A percentile compares a stretch with the other conserved stretches of the same genome.
Conservation (phyloP, 2,888 invertebrate species). For the Drosophila melanocephala region DNA sequence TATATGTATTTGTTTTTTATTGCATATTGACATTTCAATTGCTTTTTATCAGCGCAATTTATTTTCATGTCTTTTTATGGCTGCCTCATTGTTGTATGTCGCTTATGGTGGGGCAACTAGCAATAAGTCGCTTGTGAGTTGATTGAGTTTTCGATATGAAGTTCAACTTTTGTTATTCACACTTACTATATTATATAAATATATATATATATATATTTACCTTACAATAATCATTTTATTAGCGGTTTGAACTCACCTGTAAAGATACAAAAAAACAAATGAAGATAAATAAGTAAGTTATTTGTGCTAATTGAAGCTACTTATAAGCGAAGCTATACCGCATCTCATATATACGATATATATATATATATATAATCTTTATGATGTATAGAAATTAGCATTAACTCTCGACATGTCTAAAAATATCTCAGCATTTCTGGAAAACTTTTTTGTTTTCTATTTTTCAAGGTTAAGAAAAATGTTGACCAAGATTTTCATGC, state of each 20-base stretch:
- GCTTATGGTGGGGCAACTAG: constrained; percentile 9
- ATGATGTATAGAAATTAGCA: constrained; percentile 52
- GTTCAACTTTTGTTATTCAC: neutral
- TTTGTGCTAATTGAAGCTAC: constrained; percentile 14
- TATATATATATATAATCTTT: constrained; percentile 5
- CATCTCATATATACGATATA: neutral
- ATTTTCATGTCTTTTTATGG: constrained; percentile 47
- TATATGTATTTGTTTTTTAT: constrained; percentile 30
- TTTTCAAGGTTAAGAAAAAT: constrained; percentile 45
- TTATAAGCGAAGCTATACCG: constrained; percentile 6
- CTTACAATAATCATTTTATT: neutral
- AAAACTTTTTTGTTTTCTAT: constrained; percentile 11
- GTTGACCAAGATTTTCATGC: constrained; percentile 52
- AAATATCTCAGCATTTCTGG: constrained; percentile 19
- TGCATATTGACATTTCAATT: constrained; percentile 68
- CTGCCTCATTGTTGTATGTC: constrained; percentile 17
- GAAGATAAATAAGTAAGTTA: constrained; percentile 8
- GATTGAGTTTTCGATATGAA: constrained; percentile 30
- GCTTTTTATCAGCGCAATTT: constrained; percentile 62
- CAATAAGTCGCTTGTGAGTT: constrained; percentile 19
- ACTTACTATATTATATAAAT: neutral
- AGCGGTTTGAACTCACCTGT: constrained; percentile 58
- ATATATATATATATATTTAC: constrained; percentile 17
- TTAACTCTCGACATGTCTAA: constrained; percentile 22
- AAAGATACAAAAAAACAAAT: constrained; percentile 43